Conservation (phyloP, 2,797 vertebrate species). For the Danionella dracula region DNA sequence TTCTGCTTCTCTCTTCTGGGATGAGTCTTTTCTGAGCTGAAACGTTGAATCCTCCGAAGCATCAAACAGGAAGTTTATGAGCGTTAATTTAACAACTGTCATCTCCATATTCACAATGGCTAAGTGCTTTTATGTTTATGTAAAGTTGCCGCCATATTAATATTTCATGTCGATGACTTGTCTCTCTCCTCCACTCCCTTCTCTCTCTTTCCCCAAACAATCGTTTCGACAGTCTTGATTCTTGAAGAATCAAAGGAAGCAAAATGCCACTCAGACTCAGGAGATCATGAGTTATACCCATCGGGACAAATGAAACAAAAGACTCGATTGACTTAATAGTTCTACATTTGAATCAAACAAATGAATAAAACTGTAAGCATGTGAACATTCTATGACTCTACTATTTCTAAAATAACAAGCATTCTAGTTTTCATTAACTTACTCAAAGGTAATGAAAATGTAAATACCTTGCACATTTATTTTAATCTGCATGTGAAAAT, state of each 20-base stretch:
- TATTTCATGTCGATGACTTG: conserved; percentile 72
- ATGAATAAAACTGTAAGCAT: too few relatives aligned
- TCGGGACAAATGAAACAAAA: conserved; percentile 27
- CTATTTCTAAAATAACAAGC: too few relatives aligned
- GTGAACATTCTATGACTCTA: too few relatives aligned
- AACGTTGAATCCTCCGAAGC: conserved; percentile 60
- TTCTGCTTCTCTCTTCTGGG: conserved; percentile 9
- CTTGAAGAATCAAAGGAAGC: conserved; percentile 65
- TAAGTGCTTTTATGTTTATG: conserved; percentile 76
- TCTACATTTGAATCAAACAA: neutral
- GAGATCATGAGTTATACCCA: conserved; percentile 25
- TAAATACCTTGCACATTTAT: too few relatives aligned
- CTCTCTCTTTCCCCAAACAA: conserved; percentile 46
- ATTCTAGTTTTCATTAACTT: too few relatives aligned
- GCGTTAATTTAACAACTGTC: conserved; percentile 74
- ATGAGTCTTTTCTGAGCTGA: conserved; percentile 51
- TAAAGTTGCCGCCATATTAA: conserved; percentile 66
- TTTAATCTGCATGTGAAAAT: too few relatives aligned
- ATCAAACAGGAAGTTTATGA: conserved; percentile 73
- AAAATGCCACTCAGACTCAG: conserved; percentile 60
- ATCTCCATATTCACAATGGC: conserved; percentile 69
- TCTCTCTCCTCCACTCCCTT: conserved; percentile 38
- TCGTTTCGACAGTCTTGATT: conserved; percentile 61
- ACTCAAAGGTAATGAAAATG: too few relatives aligned
- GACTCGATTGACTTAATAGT: neutral